These are phyloP conservation scores for Fragum fragum DNA, from an alignment of 2,888 invertebrate genomes.

Conservation along the genomic window DNA sequence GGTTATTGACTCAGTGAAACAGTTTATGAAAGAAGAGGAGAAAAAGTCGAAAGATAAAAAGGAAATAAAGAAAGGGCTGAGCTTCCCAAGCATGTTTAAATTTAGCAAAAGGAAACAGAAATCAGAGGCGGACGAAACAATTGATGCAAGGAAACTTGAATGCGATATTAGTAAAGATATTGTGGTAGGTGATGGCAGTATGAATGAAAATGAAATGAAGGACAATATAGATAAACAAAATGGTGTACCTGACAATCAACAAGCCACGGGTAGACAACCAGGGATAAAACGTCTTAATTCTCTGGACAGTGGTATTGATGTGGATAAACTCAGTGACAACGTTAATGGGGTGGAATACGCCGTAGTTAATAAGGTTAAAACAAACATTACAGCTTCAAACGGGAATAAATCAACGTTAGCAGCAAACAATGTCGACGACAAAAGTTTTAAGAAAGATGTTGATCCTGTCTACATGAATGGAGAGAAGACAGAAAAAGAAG, in stretches of 20 bases:
- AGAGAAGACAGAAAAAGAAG: constrained; percentile 51
- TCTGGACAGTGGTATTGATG: constrained; percentile 64
- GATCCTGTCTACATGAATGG: constrained; percentile 50
- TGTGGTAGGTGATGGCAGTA: background rate
- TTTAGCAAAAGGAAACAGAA: constrained; percentile 58
- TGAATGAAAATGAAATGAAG: background rate
- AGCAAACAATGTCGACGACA: background rate
- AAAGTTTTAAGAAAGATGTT: background rate
- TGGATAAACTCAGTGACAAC: constrained; percentile 41
- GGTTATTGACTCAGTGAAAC: constrained; percentile 45
- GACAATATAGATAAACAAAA: background rate
- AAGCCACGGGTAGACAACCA: background rate
- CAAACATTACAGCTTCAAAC: background rate
- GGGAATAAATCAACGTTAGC: background rate
- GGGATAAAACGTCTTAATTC: constrained; percentile 50
- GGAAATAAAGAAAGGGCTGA: constrained; percentile 6
- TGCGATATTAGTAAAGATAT: background rate
- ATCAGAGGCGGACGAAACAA: background rate
- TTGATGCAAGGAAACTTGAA: background rate
- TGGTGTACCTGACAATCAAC: background rate
- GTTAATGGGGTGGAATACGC: constrained; percentile 41
- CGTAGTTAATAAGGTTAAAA: constrained; percentile 45
- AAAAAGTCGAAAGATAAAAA: constrained; percentile 33
- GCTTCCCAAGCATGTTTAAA: constrained; percentile 62
- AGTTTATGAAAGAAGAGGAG: constrained; percentile 29